Percentiles rank a stretch among this genome's conserved stretches.
Conservation (phyloP, 92 coral and sea anemone species). For the Muricea muricata region DNA sequence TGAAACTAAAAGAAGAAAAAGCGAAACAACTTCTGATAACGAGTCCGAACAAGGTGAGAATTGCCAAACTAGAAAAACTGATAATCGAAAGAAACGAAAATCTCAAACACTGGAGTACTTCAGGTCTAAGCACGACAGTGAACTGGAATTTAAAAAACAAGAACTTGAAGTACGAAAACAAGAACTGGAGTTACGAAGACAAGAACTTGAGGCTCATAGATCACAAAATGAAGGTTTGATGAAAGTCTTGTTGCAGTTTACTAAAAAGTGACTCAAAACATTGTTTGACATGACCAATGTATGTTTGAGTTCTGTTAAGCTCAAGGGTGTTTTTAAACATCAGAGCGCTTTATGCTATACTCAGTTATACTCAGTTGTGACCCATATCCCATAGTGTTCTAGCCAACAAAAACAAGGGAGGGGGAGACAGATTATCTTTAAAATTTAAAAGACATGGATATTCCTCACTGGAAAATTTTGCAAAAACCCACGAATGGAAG, state of each 20-base stretch:
- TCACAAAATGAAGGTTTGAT: background rate
- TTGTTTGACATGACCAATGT: background rate
- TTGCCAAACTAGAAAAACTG: too few relatives aligned
- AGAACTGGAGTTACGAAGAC: background rate
- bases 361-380: too few relatives aligned
- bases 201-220: background rate
- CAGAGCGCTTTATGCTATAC: too few relatives aligned
- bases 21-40: slow-evolving; percentile 21
- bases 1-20: background rate
- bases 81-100: background rate
- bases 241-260: background rate
- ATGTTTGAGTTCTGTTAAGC: background rate
- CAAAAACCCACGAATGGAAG: too few relatives aligned
- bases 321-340: background rate
- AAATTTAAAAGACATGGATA: too few relatives aligned
- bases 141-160: background rate
- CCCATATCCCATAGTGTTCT: too few relatives aligned
- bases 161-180: background rate
- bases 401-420: too few relatives aligned
- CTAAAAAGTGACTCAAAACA: background rate
- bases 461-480: too few relatives aligned
- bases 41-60: background rate
- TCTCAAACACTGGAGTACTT: background rate
- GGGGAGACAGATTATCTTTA: too few relatives aligned
- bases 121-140: background rate